A percentile compares a stretch with the other conserved stretches of the same genome.
phyloP scores from a whole-genome alignment of 1,140 invertebrate species.

The Ceratosolen fusciceps region DNA sequence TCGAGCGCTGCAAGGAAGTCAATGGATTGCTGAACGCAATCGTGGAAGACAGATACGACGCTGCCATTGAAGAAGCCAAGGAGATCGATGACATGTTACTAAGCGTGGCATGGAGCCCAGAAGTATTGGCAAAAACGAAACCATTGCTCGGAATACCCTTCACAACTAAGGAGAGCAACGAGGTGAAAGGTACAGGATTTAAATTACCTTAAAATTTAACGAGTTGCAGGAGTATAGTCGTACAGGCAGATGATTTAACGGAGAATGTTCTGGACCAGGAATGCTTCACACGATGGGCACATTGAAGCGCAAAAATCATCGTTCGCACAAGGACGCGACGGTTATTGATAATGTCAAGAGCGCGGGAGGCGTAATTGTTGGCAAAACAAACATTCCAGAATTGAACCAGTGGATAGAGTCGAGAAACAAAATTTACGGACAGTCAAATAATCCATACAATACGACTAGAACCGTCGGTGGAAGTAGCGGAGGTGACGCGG shows the following conservation, averaged over 20 bases:
- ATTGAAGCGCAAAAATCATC: constrained; percentile 70
- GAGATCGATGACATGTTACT: constrained; percentile 79
- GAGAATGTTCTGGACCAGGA: constrained; percentile 67
- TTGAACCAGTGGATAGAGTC: constrained; percentile 90
- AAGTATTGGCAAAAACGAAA: constrained; percentile 73
- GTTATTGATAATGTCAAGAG: constrained; percentile 81
- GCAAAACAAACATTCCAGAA: constrained; percentile 95
- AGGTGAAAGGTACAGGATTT: constrained; percentile 70
- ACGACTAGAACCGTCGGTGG: constrained; percentile 85
- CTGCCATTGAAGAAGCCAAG: constrained; percentile 83
- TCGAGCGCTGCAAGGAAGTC: constrained; percentile 84
- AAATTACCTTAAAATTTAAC: no score
- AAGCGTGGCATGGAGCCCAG: constrained; percentile 68
- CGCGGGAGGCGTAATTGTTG: constrained; percentile 90
- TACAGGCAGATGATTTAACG: no score
- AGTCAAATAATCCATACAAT: constrained; percentile 95
- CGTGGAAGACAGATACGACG: constrained; percentile 83
- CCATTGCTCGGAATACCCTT: constrained; percentile 88
- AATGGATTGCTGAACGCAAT: constrained; percentile 86
- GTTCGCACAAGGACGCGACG: constrained; percentile 82
- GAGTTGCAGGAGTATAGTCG: no score
- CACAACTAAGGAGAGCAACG: constrained; percentile 80
- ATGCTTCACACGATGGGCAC: constrained; percentile 80
- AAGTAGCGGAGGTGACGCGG: constrained; percentile 86
- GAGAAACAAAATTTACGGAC: constrained; percentile 91